These are phyloP conservation scores for Candidula unifasciata DNA, from an alignment of 2,888 invertebrate species.

Conservation along the genomic window DNA sequence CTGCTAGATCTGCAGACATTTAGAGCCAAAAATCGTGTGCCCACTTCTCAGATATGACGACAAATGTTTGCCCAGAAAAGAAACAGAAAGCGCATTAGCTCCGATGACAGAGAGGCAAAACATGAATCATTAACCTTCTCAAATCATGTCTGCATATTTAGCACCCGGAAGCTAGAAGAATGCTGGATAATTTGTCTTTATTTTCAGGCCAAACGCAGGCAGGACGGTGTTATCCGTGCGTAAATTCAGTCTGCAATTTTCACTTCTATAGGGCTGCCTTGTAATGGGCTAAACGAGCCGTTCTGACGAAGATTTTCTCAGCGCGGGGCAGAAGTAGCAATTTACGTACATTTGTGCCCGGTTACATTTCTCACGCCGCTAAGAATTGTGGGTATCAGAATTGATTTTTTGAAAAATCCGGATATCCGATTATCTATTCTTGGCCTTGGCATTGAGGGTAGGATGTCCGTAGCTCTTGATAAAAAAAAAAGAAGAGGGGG, in stretches of 20 bases:
- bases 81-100: constrained; percentile 1
- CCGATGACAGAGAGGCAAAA: background rate
- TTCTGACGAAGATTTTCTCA: no score
- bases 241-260: background rate
- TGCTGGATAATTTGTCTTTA: background rate
- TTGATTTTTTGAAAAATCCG: no score
- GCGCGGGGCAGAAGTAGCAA: no score
- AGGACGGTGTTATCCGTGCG: background rate
- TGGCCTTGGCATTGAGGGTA: no score
- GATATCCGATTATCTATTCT: no score
- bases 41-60: background rate
- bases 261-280: background rate
- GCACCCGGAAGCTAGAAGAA: background rate
- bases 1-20: background rate
- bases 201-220: background rate
- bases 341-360: no score
- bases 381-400: no score
- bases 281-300: no score
- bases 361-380: no score
- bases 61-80: background rate
- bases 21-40: background rate
- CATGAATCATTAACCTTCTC: background rate
- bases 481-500: no score
- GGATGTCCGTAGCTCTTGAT: no score
- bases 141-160: constrained; percentile 7